phyloP scores from a whole-genome alignment of 2,797 vertebrate genomes.

The Melanotaenia parkinsoni region DNA sequence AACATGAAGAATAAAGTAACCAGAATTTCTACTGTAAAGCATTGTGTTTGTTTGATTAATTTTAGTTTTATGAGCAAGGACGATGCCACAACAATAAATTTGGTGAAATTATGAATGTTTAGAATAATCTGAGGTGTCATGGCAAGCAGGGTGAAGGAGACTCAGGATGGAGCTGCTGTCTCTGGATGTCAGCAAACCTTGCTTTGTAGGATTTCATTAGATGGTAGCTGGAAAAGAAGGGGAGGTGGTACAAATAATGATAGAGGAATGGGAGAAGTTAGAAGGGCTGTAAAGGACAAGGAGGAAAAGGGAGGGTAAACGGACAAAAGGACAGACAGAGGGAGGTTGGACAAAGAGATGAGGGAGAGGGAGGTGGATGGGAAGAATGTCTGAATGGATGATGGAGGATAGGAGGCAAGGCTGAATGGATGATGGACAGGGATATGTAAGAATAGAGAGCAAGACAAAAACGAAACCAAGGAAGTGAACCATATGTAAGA shows the following conservation, averaged over 20 bases:
- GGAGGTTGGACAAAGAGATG: background rate
- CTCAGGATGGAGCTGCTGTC: too few relatives aligned
- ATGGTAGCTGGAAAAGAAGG: too few relatives aligned
- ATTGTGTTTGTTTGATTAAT: slow-evolving; percentile 7
- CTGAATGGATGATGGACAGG: background rate
- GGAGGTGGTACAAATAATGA: too few relatives aligned
- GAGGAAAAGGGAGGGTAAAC: too few relatives aligned
- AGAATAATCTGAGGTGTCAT: background rate
- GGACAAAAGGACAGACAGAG: too few relatives aligned
- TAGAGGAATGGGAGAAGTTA: too few relatives aligned
- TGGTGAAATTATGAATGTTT: background rate
- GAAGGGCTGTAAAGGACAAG: background rate
- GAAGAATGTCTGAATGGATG: too few relatives aligned
- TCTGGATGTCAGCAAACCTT: background rate
- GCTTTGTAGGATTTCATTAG: background rate
- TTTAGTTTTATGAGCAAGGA: background rate
- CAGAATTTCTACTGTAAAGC: slow-evolving; percentile 29
- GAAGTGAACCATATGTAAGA: too few relatives aligned
- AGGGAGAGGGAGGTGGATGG: background rate
- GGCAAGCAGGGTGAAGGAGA: too few relatives aligned
- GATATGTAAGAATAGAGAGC: background rate
- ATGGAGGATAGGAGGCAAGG: too few relatives aligned
- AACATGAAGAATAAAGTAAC: slow-evolving; percentile 26
- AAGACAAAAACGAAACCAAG: background rate
- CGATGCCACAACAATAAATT: background rate